Base-by-base conservation (phyloP, 2,113 vertebrate genomes). In the Xenus cinereus region DNA sequence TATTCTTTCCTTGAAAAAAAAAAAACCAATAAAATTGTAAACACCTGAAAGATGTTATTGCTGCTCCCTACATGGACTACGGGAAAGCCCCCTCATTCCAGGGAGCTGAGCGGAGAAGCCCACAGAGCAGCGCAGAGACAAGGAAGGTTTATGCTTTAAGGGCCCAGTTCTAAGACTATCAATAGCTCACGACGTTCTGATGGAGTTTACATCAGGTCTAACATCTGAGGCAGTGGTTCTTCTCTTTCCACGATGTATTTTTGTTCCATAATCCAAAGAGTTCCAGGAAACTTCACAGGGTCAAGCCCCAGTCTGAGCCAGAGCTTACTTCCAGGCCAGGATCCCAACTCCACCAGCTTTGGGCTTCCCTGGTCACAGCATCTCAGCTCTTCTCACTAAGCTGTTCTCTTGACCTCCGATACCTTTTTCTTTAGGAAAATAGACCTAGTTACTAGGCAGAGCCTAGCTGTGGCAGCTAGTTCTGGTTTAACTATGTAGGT, bases 231-330 rank as follows among this genome's bases (percentile, higher is more conserved):
- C 79, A 64, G 64, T 12, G 56, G 39, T 39, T 94, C 64, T 39
- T 84, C 83, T 78, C 73, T 92, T 90, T 93, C 95, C 90, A 92
- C 56, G 7, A 68, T 1, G 32, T 92, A 60, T 62, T 96, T 93
- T 72, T 92, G 60, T 88, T 94, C 84, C 81, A 73, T 9, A 88
- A 39, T 6, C 48, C 66, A 66, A 32, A 51, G 76, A 76, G 83
- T 89, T 97, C 92, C 92, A 93, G 88, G 83, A 96, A 96, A 94
- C 48, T 78, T 87, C 69, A 18, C 22, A 24, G 69, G 96, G 86
- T 93, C 94, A 75, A 92, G 84, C 41, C 54, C 90, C 9, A 8
- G 50, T 28, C 69, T 92, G 45, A 92, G 80, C 53, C 88, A 91
- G 76, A 88, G 18, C 26, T 62, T 75, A 9, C 73, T 78, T 76